Base-by-base conservation (phyloP, 2,797 vertebrate species). In the Parambassis ranga region DNA sequence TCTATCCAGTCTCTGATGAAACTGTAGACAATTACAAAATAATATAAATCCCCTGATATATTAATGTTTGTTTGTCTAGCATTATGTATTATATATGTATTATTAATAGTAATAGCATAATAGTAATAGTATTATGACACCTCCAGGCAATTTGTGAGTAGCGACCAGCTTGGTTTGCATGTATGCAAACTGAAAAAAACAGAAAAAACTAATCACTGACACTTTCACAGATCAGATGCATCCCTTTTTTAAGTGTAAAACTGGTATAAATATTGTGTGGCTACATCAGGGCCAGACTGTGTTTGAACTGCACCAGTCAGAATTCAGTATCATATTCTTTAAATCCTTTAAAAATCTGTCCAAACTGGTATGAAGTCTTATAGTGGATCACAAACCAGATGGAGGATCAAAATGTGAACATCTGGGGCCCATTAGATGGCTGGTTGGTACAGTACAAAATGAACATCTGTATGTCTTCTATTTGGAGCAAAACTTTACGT, bases 401-500 rank as follows among this genome's bases (percentile, higher is more conserved):
- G 16, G 19, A 20, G 22, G 16, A 62, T 61, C 5, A 51, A 24
- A 28, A 42, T 47, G 10, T 24, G 6, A 65, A 41, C 42, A 52
- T 64, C 27, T 47, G 20, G 19, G 19, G 22, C 4, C 7, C 11
- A 9, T 26, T 28, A 43, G 41, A 6, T 22, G 20, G 7, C 18
- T 38, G 32, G 31, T 38, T 42, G 23, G 7, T 53, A 37, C 23
- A 43, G 6, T 30, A 23, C 22, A 52, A 62, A 27, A 22, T n/a
- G 31, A 44, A 44, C 20, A 37, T 49, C 23, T 51, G 11, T 52
- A 32, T 14, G 13, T 15, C 4, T 52, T 14, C 67, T 18, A 46
- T 62, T 62, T 38, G 15, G 11, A 55, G 20, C 35, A 65, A 15
- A 55, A 59, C 56, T 10, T 43, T 36, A 33, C 26, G 15, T 35